Base-by-base conservation (phyloP, 2,113 vertebrate species). In the Sakesphorus luctuosus region DNA sequence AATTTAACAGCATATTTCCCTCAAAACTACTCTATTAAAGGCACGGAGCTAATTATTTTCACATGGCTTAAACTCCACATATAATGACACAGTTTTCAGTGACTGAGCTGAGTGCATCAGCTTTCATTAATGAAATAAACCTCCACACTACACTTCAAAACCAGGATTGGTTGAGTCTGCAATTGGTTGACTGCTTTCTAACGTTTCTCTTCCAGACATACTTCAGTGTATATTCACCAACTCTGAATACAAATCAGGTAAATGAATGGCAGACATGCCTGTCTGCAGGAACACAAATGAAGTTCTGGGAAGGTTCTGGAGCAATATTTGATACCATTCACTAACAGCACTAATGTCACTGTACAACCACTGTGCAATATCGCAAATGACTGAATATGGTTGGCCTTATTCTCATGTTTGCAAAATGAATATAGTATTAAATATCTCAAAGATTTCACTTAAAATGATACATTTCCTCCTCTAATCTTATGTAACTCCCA, bases 311-410 rank as follows among this genome's bases (percentile, higher is more conserved):
- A 92, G 31, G 67, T 82, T 82, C 38, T 78, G 44, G 28, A 71
- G 25, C 13, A 84, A 23, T 43, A 63, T 71, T 89, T 53, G 56
- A 46, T 58, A 52, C 14, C 61, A 29, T 68, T 88, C 29, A 52
- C 44, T 65, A 44, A 33, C 20, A 61, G 13, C 19, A 59, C 18
- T 36, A 66, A 49, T 58, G 9, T 90, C 31, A 77, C 19, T 58
- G 31, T 40, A 73, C 14, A 87, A 36, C 10, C 24, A 38, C 18
- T 28, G 36, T n/a, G 23, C 16, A 79, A 33, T 26, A 38, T 15
- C 11, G 4, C 21, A 72, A 58, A 49, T 28, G 18, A 35, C 29
- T 59, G 78, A 65, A 52, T 53, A 40, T 0, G 0, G 23, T 18
- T 5, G 3, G 17, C 7, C 44, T 87, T 73, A 82, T 47, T 52